Evolutionary conservation across 2,797 vertebrate species (phyloP), one percentile per base, ranked within the genome.

Genomic region (Melanotaenia pygmaea): DNA sequence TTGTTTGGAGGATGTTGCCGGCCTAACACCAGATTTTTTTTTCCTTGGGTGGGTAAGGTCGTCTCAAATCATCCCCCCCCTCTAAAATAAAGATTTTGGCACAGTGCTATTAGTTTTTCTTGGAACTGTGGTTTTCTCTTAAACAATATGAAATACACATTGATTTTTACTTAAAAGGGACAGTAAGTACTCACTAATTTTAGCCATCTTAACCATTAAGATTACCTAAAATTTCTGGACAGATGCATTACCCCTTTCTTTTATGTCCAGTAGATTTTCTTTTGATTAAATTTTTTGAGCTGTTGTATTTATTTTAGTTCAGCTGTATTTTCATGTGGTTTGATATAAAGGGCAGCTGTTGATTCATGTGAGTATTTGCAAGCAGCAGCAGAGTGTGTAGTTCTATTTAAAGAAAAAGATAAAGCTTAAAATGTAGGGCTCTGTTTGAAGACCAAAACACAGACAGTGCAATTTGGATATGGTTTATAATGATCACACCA

Each of bases 381-480:
- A 26, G 26, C 26, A 8, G 8, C 35, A 37, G 35, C 8, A 2
- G 8, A 34, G 34, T 34, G 34, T 34, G 34, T 8, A 34, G 8
- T 34, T 34, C 34, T 34, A 34, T 34, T 34, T 34, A 5, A 34
- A 34, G 32, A 0, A 43, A 20, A 34, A 45, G 5, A 51, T 14
- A 30, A 2, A 5, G 3, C 12, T 43, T 26, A n/a, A 50, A 3
- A 62, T 61, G 37, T 3, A 24, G 7, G 0, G 18, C 72, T 59
- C 6, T 20, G 59, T 58, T 62, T 18, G 40, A 64, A 59, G 38
- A 51, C 50, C 59, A 51, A 28, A 77, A 59, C 22, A 59, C 65
- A 59, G 28, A 63, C 32, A 11, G 50, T 34, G 45, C 8, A 65
- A 9, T 12, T 11, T 14, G 1, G 30, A 24, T 40, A 43, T 37